Evolutionary conservation across 2,797 vertebrate genomes (phyloP).

Genomic region (Scolopax bukidnonensis): DNA sequence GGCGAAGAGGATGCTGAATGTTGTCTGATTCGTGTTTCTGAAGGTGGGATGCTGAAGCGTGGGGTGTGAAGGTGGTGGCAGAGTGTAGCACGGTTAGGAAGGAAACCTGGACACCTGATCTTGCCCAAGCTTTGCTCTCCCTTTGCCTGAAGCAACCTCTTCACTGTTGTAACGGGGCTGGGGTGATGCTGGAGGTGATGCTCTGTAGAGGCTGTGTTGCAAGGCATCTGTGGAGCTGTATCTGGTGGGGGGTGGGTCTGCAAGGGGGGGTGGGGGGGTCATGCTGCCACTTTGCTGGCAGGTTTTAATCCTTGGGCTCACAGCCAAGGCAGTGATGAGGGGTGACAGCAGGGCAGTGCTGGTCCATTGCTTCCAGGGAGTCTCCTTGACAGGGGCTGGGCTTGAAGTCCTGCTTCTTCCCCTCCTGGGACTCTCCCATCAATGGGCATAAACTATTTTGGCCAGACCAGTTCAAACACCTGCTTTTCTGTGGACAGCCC

Average conservation of each 20-base stretch:
- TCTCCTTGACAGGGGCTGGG: neutral
- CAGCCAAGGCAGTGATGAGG: neutral
- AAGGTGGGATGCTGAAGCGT: neutral
- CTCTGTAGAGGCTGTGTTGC: neutral
- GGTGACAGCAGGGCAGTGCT: fast-evolving
- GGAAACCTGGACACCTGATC: neutral
- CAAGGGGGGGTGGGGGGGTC: fast-evolving
- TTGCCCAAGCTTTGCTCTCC: fast-evolving
- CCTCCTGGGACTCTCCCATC: neutral
- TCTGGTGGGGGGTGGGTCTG: neutral
- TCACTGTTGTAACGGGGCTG: fast-evolving
- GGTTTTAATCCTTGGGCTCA: neutral
- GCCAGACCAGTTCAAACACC: neutral
- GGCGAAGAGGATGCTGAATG: neutral
- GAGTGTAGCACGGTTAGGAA: neutral
- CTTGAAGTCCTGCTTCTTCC: neutral
- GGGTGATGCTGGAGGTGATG: neutral
- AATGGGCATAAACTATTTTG: neutral
- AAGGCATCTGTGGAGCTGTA: neutral
- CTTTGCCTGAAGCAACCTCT: neutral
- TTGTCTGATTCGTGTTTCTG: neutral
- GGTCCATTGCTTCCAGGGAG: fast-evolving
- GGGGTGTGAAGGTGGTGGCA: neutral
- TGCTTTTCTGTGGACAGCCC: neutral
- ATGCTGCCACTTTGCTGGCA: neutral